A percentile compares a stretch with the other conserved stretches of the same genome.
These are phyloP conservation scores for Drosophila ustulata DNA, from an alignment of 2,888 invertebrate genomes.

Conservation along the genomic window DNA sequence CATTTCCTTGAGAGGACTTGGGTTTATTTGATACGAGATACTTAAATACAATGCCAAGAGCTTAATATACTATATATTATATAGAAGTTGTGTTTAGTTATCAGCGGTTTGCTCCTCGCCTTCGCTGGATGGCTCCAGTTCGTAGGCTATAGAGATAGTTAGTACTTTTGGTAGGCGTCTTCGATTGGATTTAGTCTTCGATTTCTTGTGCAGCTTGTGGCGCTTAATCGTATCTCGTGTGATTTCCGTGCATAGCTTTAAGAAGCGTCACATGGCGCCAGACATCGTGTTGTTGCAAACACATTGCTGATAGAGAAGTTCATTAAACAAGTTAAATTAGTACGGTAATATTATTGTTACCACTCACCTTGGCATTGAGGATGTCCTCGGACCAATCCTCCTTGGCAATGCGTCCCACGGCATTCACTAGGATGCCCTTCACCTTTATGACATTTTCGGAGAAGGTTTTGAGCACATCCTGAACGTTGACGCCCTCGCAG, in stretches of 20 bases:
- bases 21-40: neutral
- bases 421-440: conserved; percentile 89
- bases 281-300: conserved; percentile 82
- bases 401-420: conserved; percentile 90
- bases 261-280: conserved; percentile 80
- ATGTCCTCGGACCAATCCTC: conserved; percentile 90
- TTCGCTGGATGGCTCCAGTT: conserved; percentile 51
- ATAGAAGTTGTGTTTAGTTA: neutral
- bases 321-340: neutral
- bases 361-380: conserved; percentile 87
- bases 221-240: conserved; percentile 71
- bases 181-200: conserved; percentile 32
- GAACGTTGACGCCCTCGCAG: conserved; percentile 88
- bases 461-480: conserved; percentile 92
- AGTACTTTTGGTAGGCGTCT: conserved; percentile 61
- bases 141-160: conserved; percentile 75
- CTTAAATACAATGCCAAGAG: conserved; percentile 1
- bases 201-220: conserved; percentile 46
- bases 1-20: neutral
- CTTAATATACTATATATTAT: neutral
- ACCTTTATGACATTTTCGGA: conserved; percentile 92
- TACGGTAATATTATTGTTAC: neutral
- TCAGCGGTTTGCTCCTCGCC: conserved; percentile 31
- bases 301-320: conserved; percentile 67
- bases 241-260: conserved; percentile 74